Evolutionary conservation across 23 tunicate species (phyloP).

Genomic region (Phallusia fumigata): DNA sequence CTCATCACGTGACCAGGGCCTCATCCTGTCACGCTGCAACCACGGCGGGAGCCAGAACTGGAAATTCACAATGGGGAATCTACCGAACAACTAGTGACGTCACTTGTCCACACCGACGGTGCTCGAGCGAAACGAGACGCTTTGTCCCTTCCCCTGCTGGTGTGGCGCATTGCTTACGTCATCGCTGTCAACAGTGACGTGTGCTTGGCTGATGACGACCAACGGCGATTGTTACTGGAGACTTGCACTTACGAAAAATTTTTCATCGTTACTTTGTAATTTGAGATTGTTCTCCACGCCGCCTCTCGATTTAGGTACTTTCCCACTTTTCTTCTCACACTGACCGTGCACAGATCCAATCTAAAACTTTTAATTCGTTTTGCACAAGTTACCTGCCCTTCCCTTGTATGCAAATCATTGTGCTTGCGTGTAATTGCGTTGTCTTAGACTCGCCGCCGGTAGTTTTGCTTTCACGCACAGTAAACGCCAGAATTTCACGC

Average conservation of each 20-base stretch:
- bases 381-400: not conserved
- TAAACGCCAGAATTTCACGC: not conserved
- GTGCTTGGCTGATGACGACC: not conserved
- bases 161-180: conserved; percentile 13
- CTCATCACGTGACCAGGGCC: conserved; percentile 19
- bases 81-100: not conserved
- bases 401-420: conserved; percentile 9
- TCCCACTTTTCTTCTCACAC: not conserved
- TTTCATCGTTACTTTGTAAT: not conserved
- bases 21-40: conserved; percentile 40
- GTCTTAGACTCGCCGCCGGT: not conserved
- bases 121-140: not conserved
- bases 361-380: not conserved
- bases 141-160: not conserved
- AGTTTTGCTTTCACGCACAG: not conserved
- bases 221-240: not conserved
- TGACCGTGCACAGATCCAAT: too few relatives aligned
- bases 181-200: not conserved
- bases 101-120: not conserved
- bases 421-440: conserved; percentile 1
- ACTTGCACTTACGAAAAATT: not conserved
- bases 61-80: conserved; percentile 55
- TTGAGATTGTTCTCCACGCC: not conserved
- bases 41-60: conserved; percentile 58
- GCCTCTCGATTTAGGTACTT: not conserved